Percentiles rank a stretch among this genome's conserved stretches.
These are phyloP conservation scores for Gryllus longicercus DNA, from an alignment of 2,888 invertebrate genomes.

Conservation along the genomic window DNA sequence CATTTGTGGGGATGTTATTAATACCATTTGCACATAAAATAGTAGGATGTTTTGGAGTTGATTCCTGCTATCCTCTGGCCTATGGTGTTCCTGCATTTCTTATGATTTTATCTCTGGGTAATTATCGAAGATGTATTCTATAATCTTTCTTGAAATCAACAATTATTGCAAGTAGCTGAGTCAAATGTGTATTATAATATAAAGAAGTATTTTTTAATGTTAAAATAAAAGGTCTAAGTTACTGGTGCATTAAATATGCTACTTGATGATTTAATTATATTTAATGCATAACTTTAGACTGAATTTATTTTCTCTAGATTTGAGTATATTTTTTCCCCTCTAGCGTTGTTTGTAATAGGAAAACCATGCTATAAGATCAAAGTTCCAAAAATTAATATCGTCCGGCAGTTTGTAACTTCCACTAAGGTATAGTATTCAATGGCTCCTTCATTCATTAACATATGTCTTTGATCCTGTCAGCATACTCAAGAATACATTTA, in stretches of 20 bases:
- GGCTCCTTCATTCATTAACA: too few species aligned
- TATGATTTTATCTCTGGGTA: slow-evolving; percentile 66
- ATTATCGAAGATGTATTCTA: slow-evolving; percentile 37
- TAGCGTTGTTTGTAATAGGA: slow-evolving; percentile 69
- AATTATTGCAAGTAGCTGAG: too few species aligned
- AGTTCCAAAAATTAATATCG: slow-evolving; percentile 69
- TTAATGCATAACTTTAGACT: too few species aligned
- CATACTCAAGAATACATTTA: too few species aligned
- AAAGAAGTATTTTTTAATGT: too few species aligned
- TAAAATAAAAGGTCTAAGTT: background rate
- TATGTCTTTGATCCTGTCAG: too few species aligned
- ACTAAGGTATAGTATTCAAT: too few species aligned
- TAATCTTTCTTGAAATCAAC: too few species aligned
- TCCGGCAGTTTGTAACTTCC: slow-evolving; percentile 60
- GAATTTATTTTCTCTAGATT: too few species aligned
- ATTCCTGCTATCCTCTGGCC: slow-evolving; percentile 68
- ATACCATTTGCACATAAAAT: slow-evolving; percentile 69
- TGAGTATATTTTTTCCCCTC: slow-evolving; percentile 41
- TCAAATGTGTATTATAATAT: too few species aligned
- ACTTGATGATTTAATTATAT: too few species aligned
- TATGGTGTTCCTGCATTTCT: slow-evolving; percentile 74
- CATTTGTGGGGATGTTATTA: slow-evolving; percentile 63
- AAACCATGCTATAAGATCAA: slow-evolving; percentile 67
- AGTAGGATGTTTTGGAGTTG: slow-evolving; percentile 63
- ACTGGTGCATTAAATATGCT: background rate